phyloP scores from a whole-genome alignment of 2,888 invertebrate genomes.

The Amphipoea oculea region DNA sequence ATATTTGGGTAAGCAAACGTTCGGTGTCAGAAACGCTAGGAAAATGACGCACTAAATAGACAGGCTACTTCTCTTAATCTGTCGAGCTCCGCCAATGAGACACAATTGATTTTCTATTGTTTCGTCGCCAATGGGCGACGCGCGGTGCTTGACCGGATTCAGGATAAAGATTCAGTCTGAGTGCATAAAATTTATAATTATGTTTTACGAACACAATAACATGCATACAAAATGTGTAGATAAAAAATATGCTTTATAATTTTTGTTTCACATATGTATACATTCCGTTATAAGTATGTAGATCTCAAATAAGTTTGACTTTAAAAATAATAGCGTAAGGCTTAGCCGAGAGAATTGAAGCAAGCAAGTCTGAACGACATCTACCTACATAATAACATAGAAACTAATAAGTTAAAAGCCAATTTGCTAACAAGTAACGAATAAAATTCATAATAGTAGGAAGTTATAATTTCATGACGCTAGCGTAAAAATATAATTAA shows the following conservation, averaged over 20 bases:
- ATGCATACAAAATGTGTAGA: not conserved
- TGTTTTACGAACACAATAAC: not conserved
- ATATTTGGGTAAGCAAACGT: too few relatives aligned
- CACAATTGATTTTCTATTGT: too few relatives aligned
- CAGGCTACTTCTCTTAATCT: not conserved
- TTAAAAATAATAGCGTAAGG: not conserved
- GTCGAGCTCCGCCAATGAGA: too few relatives aligned
- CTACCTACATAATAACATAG: slow-evolving; percentile 2
- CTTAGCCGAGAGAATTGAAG: slow-evolving; percentile 45
- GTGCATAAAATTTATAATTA: not conserved
- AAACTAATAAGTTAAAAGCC: not conserved
- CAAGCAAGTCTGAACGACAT: slow-evolving; percentile 46
- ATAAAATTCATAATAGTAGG: slow-evolving; percentile 17
- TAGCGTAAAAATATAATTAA: slow-evolving; percentile 6
- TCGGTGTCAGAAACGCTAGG: not conserved
- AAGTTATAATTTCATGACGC: not conserved
- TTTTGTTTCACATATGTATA: not conserved
- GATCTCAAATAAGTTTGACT: slow-evolving; percentile 10
- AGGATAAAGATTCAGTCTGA: not conserved
- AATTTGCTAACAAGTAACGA: slow-evolving; percentile 7
- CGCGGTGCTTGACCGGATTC: too few relatives aligned
- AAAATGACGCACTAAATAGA: not conserved
- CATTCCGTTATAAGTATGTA: not conserved
- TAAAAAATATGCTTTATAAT: not conserved
- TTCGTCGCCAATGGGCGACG: too few relatives aligned